A percentile compares a stretch with the other conserved stretches of the same genome.
Conservation (phyloP, 2,113 vertebrate genomes). For the Thymallus thymallus region DNA sequence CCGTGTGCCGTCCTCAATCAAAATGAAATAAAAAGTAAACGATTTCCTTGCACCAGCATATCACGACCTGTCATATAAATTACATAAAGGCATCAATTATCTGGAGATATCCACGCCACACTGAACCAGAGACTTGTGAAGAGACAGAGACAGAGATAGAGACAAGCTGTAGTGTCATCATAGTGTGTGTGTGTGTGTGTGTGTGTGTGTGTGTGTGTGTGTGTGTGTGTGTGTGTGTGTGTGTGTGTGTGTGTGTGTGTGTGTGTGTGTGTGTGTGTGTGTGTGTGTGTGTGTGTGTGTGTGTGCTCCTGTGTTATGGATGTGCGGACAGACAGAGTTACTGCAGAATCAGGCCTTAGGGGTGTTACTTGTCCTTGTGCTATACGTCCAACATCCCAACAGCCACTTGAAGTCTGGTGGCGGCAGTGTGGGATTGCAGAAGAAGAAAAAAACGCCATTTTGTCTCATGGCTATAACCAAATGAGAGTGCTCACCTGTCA, state of each 20-base stretch:
- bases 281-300: background rate
- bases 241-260: conserved; percentile 3
- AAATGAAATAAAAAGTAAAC: conserved; percentile 1
- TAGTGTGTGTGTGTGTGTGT: conserved; percentile 7
- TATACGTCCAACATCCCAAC: background rate
- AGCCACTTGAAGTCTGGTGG: background rate
- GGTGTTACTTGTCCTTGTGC: background rate
- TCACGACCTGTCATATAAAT: background rate
- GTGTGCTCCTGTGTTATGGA: too few relatives aligned
- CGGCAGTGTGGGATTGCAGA: background rate
- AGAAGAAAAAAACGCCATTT: background rate
- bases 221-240: conserved; percentile 6
- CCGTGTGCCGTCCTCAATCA: conserved; percentile 17
- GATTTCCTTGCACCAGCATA: background rate
- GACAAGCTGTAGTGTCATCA: background rate
- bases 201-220: conserved; percentile 6
- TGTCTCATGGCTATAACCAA: conserved; percentile 12
- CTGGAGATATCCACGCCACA: background rate
- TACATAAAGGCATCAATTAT: conserved; percentile 4
- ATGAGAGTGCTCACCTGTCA: conserved; percentile 22
- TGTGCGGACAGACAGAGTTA: background rate
- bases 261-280: conserved; percentile 1
- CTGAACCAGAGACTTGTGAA: background rate
- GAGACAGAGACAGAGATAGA: background rate
- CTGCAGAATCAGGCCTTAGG: background rate